phyloP scores from a whole-genome alignment of 2,113 vertebrate genomes.

The Notothenia coriiceps region DNA sequence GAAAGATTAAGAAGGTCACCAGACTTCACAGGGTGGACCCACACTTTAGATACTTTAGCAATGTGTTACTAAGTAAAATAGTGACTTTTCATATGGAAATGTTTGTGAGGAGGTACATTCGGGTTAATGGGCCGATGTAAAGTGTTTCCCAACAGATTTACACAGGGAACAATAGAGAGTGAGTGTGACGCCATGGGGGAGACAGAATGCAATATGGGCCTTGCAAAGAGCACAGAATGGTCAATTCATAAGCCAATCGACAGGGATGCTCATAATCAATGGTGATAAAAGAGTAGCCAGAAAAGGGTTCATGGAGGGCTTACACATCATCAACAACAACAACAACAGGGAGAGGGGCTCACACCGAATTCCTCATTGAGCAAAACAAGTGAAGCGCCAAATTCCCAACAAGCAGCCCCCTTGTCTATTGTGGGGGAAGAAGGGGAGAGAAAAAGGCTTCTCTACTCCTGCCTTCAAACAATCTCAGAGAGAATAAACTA shows the following conservation, averaged over 20 bases:
- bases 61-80: no score
- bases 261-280: neutral
- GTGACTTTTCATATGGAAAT: neutral
- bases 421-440: slow-evolving; percentile 54
- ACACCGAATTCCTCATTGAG: slow-evolving; percentile 34
- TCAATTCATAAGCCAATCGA: neutral
- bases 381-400: slow-evolving; percentile 69
- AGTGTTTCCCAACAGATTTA: neutral
- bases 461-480: neutral
- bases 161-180: slow-evolving; percentile 9
- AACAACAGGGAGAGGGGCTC: neutral
- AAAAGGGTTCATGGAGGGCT: neutral
- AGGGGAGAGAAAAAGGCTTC: neutral
- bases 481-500: neutral
- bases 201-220: neutral
- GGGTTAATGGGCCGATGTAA: neutral
- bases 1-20: neutral
- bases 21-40: neutral
- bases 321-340: slow-evolving; percentile 9
- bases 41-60: neutral
- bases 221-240: neutral
- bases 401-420: slow-evolving; percentile 63
- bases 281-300: slow-evolving; percentile 26
- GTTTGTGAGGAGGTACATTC: neutral
- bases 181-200: neutral